These are phyloP conservation scores for Macrostomum cliftonense DNA, from an alignment of 2,888 invertebrate species.

Conservation along the genomic window DNA sequence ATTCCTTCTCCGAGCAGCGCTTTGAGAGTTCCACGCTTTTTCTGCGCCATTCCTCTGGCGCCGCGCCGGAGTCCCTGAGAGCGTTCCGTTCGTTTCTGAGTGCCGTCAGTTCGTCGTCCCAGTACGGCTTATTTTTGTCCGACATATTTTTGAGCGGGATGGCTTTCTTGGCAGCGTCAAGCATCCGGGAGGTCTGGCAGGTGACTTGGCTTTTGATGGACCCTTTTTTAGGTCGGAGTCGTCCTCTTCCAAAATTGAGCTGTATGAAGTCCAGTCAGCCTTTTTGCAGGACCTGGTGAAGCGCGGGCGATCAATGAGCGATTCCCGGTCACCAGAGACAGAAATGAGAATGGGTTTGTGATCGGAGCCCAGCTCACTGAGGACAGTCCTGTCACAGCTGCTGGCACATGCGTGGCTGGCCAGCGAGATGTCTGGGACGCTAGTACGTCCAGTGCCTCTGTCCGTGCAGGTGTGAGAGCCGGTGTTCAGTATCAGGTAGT, in stretches of 20 bases:
- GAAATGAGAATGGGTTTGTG: conserved; percentile 1
- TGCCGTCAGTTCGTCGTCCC: conserved; percentile 2
- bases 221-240: too few relatives aligned
- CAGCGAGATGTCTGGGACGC: background rate
- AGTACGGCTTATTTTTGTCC: background rate
- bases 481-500: background rate
- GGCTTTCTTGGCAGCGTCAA: background rate
- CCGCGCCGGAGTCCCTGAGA: background rate
- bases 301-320: background rate
- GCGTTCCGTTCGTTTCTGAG: background rate
- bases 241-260: background rate
- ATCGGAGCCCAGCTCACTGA: background rate
- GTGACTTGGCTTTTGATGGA: background rate
- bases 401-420: background rate
- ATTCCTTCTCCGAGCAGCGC: conserved; percentile 2
- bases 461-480: background rate
- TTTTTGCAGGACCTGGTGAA: conserved; percentile 3
- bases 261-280: background rate
- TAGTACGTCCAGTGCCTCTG: background rate
- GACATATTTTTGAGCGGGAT: background rate
- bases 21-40: background rate
- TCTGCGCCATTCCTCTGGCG: background rate
- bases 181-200: background rate
- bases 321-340: background rate
- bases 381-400: background rate